A percentile compares a stretch with the other conserved stretches of the same genome.
phyloP scores from a whole-genome alignment of 1,140 invertebrate species.

The Temnothorax curvispinosus region DNA sequence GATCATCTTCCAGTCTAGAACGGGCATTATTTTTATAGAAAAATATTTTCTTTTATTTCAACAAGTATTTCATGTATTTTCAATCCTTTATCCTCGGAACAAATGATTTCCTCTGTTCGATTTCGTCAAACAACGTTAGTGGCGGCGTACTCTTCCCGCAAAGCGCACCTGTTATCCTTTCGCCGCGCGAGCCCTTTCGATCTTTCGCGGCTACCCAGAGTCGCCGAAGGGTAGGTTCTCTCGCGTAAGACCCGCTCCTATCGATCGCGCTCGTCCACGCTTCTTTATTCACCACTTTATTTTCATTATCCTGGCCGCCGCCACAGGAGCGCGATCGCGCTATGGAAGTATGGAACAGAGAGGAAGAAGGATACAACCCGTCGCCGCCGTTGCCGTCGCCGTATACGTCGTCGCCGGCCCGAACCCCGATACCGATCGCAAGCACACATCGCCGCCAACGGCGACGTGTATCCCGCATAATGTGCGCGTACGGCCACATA shows the following conservation, averaged over 20 bases:
- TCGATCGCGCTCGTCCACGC: conserved; percentile 51
- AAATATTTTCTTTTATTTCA: background rate
- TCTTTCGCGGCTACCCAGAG: background rate
- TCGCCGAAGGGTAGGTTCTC: conserved; percentile 29
- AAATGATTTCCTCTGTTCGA: background rate
- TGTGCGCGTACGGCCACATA: background rate
- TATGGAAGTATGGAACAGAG: background rate
- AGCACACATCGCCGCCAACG: conserved; percentile 38
- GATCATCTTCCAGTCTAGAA: too few species aligned
- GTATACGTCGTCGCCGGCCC: background rate
- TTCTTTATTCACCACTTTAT: conserved; percentile 57
- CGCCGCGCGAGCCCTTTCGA: conserved; percentile 21
- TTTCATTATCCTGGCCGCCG: conserved; percentile 43
- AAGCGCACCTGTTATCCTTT: conserved; percentile 31
- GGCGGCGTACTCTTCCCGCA: background rate
- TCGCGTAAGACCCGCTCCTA: conserved; percentile 35
- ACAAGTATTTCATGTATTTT: background rate
- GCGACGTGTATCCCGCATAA: conserved; percentile 24
- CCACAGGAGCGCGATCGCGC: conserved; percentile 38
- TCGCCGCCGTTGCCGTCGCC: too few species aligned
- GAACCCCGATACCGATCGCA: conserved; percentile 48
- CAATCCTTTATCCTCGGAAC: background rate
- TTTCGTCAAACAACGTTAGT: background rate
- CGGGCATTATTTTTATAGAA: background rate
- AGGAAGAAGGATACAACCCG: conserved; percentile 23